Conservation (phyloP, 2,113 vertebrate species). For the Amblyopsis rosae region DNA sequence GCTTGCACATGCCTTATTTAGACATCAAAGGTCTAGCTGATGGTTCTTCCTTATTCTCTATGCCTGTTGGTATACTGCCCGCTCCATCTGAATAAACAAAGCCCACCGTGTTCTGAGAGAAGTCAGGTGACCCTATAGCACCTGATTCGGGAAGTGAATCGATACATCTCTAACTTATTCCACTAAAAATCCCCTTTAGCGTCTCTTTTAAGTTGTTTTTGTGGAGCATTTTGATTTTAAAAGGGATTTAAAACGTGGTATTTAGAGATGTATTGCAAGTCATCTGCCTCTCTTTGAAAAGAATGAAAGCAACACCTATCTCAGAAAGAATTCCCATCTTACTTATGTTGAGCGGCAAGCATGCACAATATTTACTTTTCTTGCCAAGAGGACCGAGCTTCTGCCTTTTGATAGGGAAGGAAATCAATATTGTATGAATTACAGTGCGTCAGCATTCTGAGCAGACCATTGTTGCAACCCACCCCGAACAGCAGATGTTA, state of each 20-base stretch:
- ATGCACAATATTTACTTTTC: conserved; percentile 69
- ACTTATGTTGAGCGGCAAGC: conserved; percentile 71
- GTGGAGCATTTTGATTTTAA: conserved; percentile 70
- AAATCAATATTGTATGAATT: conserved; percentile 73
- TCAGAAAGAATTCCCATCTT: conserved; percentile 65
- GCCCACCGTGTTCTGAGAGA: conserved; percentile 71
- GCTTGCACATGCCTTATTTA: conserved; percentile 83
- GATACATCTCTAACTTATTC: conserved; percentile 75
- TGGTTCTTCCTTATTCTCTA: conserved; percentile 81
- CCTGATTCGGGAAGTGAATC: conserved; percentile 67
- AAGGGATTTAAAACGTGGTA: conserved; percentile 74
- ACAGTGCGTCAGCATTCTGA: conserved; percentile 60
- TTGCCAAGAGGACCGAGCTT: conserved; percentile 59
- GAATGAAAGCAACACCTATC: conserved; percentile 74
- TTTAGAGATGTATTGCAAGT: conserved; percentile 71
- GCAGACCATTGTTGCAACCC: conserved; percentile 62
- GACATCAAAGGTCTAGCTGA: conserved; percentile 87
- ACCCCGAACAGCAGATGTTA: conserved; percentile 63
- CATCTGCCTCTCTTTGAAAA: conserved; percentile 75
- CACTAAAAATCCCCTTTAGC: conserved; percentile 70
- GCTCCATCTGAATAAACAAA: conserved; percentile 88
- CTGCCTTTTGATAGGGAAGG: conserved; percentile 57
- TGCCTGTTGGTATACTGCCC: conserved; percentile 78
- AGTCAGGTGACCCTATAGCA: conserved; percentile 75
- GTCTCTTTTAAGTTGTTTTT: conserved; percentile 79